Percentiles rank a stretch among this genome's conserved stretches.
Evolutionary conservation across 2,888 invertebrate species (phyloP).

Genomic region (Gymnocheta viridis): DNA sequence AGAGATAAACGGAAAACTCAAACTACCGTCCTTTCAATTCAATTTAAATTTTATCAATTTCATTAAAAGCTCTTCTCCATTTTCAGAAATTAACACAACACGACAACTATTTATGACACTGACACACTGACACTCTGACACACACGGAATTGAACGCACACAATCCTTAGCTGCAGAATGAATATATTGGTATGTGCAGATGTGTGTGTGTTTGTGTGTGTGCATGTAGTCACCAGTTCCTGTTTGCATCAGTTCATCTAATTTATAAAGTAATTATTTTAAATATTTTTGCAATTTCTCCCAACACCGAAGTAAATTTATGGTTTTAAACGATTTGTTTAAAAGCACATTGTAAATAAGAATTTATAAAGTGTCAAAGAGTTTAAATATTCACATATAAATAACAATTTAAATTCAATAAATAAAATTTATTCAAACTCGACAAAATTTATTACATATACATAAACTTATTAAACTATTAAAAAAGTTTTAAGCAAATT

Average conservation of each 20-base stretch:
- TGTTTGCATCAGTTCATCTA: constrained; percentile 35
- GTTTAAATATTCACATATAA: neutral
- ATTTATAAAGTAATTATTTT: constrained; percentile 48
- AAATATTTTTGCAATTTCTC: constrained; percentile 46
- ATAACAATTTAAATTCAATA: constrained; percentile 14
- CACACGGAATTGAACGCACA: neutral
- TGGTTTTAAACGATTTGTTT: constrained; percentile 19
- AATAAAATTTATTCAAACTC: too few species aligned
- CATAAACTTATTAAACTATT: too few species aligned
- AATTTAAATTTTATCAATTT: constrained; percentile 29
- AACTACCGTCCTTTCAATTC: neutral
- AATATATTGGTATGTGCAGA: neutral
- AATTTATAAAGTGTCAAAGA: neutral
- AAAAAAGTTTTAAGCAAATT: too few species aligned
- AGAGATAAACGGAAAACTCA: neutral
- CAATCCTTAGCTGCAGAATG: neutral
- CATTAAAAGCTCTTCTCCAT: constrained; percentile 14
- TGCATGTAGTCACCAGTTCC: neutral
- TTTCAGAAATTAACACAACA: neutral
- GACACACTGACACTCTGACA: too few species aligned
- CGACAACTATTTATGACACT: constrained; percentile 10
- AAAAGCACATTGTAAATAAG: neutral
- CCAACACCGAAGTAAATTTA: constrained; percentile 27
- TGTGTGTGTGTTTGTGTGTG: too few species aligned
- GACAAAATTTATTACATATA: too few species aligned